Evolutionary conservation across 2,888 invertebrate genomes (phyloP), one percentile per base, ranked within the genome.

Genomic region (Callinectes sapidus): DNA sequence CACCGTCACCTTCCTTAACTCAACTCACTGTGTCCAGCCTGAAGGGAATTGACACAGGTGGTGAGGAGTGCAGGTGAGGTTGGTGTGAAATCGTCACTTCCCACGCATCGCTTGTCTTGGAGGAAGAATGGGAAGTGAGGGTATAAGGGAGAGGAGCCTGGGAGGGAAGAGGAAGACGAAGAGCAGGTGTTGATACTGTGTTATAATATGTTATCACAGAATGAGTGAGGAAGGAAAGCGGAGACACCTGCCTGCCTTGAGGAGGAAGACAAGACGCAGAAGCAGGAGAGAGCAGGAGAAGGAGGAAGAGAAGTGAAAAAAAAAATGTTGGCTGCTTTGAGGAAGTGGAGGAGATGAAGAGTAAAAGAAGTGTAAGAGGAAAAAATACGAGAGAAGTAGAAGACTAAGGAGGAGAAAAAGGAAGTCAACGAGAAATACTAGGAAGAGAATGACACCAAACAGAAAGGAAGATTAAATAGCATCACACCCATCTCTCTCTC

Each of bases 1-100:
- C 35, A 35, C 13, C 81, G 32, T 16, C 10, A 16, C 81, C 16
- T 28, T 14, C 32, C 35, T n/a, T 14, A 28, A 3, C 35, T 32
- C 81, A 32, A 13, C 32, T 5, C 81, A 28, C 71, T 71, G 13
- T 14, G 32, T 35, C 16, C 35, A 14, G 23, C 32, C 35, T 35
- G 16, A 35, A 81, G 81, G 13, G 35, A 81, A 14, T 6, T 3
- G 13, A 35, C 81, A 35, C 81, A 81, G 35, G 81, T 81, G 35
- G 32, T 14, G 32, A 13, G 35, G 81, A 81, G 81, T 81, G 14
- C 81, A 81, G 81, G 81, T 81, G 35, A 35, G 81, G 2, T 16
- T 32, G 81, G 81, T 35, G 81, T 81, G 81, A 81, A 81, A 81
- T 81, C 81, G 81, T 35, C 28, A 6, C 35, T 81, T 35, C 32